Evolutionary conservation across 2,888 invertebrate genomes (phyloP).

Genomic region (Deroplatys truncata): DNA sequence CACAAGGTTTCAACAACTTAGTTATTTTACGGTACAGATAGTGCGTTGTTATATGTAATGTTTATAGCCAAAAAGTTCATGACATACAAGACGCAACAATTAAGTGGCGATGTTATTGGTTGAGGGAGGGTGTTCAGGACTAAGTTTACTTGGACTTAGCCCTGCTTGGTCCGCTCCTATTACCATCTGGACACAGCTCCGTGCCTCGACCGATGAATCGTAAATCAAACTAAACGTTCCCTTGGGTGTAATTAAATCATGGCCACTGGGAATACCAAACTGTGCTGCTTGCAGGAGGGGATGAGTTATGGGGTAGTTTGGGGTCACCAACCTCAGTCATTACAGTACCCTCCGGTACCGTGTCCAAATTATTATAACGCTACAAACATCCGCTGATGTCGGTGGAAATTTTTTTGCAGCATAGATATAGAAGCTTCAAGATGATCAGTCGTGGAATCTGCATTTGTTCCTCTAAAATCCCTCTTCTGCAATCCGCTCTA

Average conservation of each 20-base stretch:
- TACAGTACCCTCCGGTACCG: not conserved
- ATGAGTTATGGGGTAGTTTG: not conserved
- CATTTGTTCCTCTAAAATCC: too few relatives aligned
- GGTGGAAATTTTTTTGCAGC: not conserved
- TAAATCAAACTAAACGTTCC: constrained; percentile 19
- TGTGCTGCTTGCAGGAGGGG: not conserved
- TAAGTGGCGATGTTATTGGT: not conserved
- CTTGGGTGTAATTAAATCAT: constrained; percentile 14
- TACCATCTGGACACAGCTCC: not conserved
- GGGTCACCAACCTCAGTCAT: not conserved
- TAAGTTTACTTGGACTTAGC: not conserved
- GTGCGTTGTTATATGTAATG: not conserved
- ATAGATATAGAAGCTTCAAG: too few relatives aligned
- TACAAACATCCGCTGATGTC: not conserved
- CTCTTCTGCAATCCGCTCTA: too few relatives aligned
- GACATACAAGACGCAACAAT: not conserved
- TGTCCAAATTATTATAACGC: not conserved
- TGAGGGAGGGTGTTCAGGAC: not conserved
- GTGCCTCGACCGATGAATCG: not conserved
- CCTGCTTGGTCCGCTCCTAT: not conserved
- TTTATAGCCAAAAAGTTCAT: not conserved
- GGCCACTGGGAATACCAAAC: constrained; percentile 1
- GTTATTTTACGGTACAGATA: not conserved
- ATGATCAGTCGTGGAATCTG: too few relatives aligned
- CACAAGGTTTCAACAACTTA: too few relatives aligned